Percentiles rank a stretch among this genome's conserved stretches.
These are phyloP conservation scores for Tridacna crocea DNA, from an alignment of 2,888 invertebrate species.

Conservation along the genomic window DNA sequence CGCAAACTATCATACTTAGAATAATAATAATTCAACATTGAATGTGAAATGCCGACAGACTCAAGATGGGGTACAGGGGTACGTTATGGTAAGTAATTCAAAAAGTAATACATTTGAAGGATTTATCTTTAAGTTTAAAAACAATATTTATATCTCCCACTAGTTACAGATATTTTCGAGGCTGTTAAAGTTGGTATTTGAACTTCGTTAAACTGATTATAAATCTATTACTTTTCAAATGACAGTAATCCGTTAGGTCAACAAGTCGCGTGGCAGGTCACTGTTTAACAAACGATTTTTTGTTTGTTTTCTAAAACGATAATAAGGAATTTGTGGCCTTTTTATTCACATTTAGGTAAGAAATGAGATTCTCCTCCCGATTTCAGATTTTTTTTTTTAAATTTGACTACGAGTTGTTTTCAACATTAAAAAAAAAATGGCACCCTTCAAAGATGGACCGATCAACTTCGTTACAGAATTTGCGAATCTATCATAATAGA, in stretches of 20 bases:
- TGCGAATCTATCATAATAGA: too few species aligned
- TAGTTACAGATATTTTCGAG: background rate
- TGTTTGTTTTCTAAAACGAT: constrained; percentile 1
- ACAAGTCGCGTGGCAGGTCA: constrained; percentile 28
- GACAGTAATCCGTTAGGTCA: constrained; percentile 21
- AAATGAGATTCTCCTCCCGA: too few species aligned
- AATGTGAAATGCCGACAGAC: too few species aligned
- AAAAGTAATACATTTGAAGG: constrained; percentile 40
- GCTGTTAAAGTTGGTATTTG: constrained; percentile 2
- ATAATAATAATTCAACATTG: too few species aligned
- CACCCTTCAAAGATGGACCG: too few species aligned
- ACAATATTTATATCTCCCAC: constrained; percentile 19
- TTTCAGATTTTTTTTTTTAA: too few species aligned
- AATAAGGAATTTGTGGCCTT: background rate
- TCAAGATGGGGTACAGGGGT: too few species aligned
- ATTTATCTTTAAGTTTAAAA: constrained; percentile 48
- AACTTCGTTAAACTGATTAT: constrained; percentile 19
- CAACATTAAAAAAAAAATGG: too few species aligned
- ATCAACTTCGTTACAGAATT: too few species aligned
- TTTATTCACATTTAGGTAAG: too few species aligned
- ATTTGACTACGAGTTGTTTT: too few species aligned
- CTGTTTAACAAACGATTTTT: constrained; percentile 3
- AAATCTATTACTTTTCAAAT: constrained; percentile 15
- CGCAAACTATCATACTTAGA: too few species aligned
- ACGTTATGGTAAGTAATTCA: background rate